Conservation (phyloP, 92 coral and sea anemone genomes). For the Umimayanthus kanabou region DNA sequence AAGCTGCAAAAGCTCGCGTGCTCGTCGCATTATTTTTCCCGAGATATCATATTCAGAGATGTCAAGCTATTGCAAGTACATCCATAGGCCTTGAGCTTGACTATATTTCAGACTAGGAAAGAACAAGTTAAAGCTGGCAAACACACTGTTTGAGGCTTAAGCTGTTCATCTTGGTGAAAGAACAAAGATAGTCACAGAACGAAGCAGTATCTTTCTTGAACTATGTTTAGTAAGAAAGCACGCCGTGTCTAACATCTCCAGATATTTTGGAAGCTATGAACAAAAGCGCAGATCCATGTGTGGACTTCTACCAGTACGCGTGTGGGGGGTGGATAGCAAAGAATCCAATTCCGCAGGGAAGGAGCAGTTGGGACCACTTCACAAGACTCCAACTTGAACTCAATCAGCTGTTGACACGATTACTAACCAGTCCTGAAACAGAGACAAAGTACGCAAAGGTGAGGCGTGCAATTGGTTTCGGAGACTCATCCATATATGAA, state of each 20-base stretch:
- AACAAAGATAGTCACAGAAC: no score
- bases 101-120: no score
- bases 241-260: slow-evolving; percentile 4
- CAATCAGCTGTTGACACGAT: background rate
- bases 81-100: no score
- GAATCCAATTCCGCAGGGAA: slow-evolving; percentile 59
- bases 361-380: slow-evolving; percentile 66
- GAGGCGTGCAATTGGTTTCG: slow-evolving; percentile 5
- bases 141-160: background rate
- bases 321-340: slow-evolving; percentile 89
- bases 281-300: slow-evolving; percentile 77
- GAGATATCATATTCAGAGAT: no score
- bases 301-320: slow-evolving; percentile 85
- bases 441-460: slow-evolving; percentile 62
- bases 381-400: slow-evolving; percentile 42
- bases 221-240: background rate
- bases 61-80: no score
- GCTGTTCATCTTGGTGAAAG: background rate
- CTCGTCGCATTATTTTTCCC: no score
- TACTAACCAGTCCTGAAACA: slow-evolving; percentile 19
- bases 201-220: no score
- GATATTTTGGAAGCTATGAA: slow-evolving; percentile 77
- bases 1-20: no score
- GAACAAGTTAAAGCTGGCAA: background rate
- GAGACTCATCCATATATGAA: background rate